Evolutionary conservation across 2,888 invertebrate species (phyloP), one percentile per base, ranked within the genome.

Genomic region (Rotaria socialis): DNA sequence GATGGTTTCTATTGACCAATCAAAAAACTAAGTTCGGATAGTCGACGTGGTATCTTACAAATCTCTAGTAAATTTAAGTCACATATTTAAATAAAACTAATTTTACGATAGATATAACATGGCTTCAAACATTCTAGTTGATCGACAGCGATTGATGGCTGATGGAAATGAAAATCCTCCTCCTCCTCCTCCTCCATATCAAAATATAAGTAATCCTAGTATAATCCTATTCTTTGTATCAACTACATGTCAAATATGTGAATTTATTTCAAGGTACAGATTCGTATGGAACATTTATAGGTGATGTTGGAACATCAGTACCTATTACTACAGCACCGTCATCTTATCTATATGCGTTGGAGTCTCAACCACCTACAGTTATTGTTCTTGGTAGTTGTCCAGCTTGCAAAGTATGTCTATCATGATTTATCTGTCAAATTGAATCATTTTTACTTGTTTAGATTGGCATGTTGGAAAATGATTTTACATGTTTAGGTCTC

Each of bases 361-460:
- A 47, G 47, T 80, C 47, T 80, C 47, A 47, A n/a, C 80, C 24
- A 47, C 80, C 80, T 10, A 80, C 43, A 88, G 95, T 96, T 60
- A 94, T 96, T 88, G 92, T 95, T 0, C 94, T 96, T 0, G 95
- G 95, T 0, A 95, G 94, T 5, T 96, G 96, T 91, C 96, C 96
- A 2, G 94, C 95, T 2, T 96, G 96, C 90, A 93, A 96, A 88
- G 95, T 93, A 89, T 90, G 92, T 89, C 19, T n/a, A 86, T 86
- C 2, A 75, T 24, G 19, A 35, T 47, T 60, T 27, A 56, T 24
- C 52, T 58, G 16, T 55, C n/a, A 50, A 74, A 41, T 19, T 16
- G n/a, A 10, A 52, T 58, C 47, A 35, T 74, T 16, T 56, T 74
- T n/a, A 22, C n/a, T 41, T 87, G 22, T 88, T 88, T 84, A 87